A percentile compares a stretch with the other conserved stretches of the same genome.
phyloP scores from a whole-genome alignment of 2,113 vertebrate species.

The Sinocyclocheilus rhinocerous region DNA sequence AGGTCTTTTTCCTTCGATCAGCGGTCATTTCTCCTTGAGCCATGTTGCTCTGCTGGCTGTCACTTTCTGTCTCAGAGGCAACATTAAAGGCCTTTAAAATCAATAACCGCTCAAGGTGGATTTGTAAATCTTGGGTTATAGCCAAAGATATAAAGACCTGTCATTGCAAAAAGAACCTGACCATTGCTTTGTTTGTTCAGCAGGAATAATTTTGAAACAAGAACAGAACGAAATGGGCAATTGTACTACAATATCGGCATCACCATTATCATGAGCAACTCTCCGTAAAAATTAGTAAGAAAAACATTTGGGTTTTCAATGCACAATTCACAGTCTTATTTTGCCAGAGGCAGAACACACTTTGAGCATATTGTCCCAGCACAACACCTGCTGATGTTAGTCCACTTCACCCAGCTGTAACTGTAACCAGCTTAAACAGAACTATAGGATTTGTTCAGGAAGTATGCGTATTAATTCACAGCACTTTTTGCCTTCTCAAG shows the following conservation, averaged over 20 bases:
- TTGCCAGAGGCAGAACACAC: conserved; percentile 4
- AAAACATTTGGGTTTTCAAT: conserved; percentile 16
- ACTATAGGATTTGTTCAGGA: conserved; percentile 2
- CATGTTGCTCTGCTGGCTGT: conserved; percentile 23
- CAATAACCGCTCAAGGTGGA: conserved; percentile 32
- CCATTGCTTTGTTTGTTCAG: neutral
- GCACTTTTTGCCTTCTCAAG: neutral
- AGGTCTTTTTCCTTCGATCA: conserved; percentile 27
- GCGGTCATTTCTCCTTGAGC: conserved; percentile 22
- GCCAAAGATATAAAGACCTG: conserved; percentile 18
- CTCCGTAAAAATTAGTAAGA: neutral
- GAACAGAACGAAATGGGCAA: neutral
- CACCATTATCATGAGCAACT: conserved; percentile 17
- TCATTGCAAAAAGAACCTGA: neutral
- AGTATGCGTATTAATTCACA: neutral
- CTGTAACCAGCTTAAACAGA: neutral
- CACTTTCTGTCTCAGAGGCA: conserved; percentile 30
- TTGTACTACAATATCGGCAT: conserved; percentile 7
- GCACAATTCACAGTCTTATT: neutral
- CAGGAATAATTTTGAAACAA: neutral
- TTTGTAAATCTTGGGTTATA: conserved; percentile 32
- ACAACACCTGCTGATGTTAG: neutral
- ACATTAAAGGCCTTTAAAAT: conserved; percentile 35
- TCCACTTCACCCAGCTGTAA: neutral
- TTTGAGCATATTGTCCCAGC: neutral